Conservation (phyloP, 2,113 vertebrate genomes). For the Trematocara variabile region DNA sequence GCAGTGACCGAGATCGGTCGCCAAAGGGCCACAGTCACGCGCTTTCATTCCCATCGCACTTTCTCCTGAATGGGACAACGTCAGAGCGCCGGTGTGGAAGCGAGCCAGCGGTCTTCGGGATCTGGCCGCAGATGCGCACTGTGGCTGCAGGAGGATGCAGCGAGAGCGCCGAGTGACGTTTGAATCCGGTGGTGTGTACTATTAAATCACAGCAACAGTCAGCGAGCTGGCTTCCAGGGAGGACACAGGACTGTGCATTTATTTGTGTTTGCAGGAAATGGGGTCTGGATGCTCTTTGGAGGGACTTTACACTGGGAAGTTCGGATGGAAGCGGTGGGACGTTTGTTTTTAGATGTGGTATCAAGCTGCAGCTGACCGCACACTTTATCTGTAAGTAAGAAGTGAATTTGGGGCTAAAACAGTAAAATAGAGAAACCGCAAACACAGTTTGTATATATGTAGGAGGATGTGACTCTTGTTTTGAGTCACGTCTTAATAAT, state of each 20-base stretch:
- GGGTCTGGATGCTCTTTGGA: not conserved
- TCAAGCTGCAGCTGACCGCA: not conserved
- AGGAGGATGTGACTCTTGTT: not conserved
- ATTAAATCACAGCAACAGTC: not conserved
- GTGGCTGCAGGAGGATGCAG: slow-evolving; percentile 29
- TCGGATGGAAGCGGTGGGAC: not conserved
- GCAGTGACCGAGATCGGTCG: not conserved
- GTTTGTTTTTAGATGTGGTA: not conserved
- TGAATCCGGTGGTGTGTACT: not conserved
- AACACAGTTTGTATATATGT: not conserved
- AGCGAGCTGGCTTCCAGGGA: not conserved
- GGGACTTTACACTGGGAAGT: slow-evolving; percentile 9
- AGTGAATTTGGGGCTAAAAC: not conserved
- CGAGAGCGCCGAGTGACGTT: not conserved
- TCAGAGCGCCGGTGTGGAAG: slow-evolving; percentile 19
- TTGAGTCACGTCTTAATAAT: not conserved
- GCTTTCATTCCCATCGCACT: not conserved
- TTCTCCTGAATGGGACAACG: slow-evolving; percentile 44
- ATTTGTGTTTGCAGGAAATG: not conserved
- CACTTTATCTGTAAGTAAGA: not conserved
- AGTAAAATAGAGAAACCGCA: not conserved
- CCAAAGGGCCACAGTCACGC: not conserved
- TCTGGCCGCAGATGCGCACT: slow-evolving; percentile 40
- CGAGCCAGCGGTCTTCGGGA: not conserved
- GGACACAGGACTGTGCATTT: not conserved